These are phyloP conservation scores for Tachina fera DNA, from an alignment of 2,888 invertebrate genomes.

Conservation along the genomic window DNA sequence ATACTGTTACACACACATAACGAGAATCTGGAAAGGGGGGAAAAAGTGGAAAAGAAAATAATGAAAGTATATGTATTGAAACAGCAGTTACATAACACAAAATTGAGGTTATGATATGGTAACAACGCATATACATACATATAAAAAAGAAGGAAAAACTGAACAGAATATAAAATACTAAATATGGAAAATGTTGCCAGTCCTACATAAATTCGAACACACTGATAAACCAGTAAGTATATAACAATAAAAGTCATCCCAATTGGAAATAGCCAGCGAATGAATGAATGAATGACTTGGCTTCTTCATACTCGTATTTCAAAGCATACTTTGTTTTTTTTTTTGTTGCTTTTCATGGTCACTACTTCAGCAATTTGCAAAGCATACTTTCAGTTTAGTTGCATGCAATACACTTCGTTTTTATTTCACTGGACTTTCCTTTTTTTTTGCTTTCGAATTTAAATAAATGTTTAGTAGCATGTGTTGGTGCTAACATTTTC, in stretches of 20 bases:
- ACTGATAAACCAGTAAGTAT: not conserved
- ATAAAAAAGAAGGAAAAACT: slow-evolving; percentile 1
- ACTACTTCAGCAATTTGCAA: not conserved
- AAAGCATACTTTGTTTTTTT: slow-evolving; percentile 36
- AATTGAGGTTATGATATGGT: slow-evolving; percentile 61
- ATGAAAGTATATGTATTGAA: slow-evolving; percentile 36
- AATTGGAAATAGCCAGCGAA: slow-evolving; percentile 49
- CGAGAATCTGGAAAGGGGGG: slow-evolving; percentile 34
- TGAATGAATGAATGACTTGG: not conserved
- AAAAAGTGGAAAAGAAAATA: slow-evolving; percentile 1
- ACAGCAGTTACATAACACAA: slow-evolving; percentile 68
- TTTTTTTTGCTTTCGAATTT: slow-evolving; percentile 1
- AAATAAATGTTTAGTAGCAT: slow-evolving; percentile 5
- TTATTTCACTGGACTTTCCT: slow-evolving; percentile 1
- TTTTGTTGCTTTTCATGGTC: too few species aligned
- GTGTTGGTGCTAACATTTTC: slow-evolving; percentile 1
- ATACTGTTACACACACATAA: slow-evolving; percentile 7
- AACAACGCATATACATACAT: slow-evolving; percentile 28
- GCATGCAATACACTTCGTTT: not conserved
- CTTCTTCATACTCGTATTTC: slow-evolving; percentile 5
- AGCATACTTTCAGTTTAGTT: slow-evolving; percentile 19
- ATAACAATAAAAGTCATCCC: slow-evolving; percentile 30
- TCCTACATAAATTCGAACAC: slow-evolving; percentile 8
- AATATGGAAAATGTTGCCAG: slow-evolving; percentile 31
- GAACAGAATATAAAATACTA: slow-evolving; percentile 6